Evolutionary conservation across 2,888 invertebrate genomes (phyloP), one percentile per base, ranked within the genome.

Genomic region (Empis stercorea): DNA sequence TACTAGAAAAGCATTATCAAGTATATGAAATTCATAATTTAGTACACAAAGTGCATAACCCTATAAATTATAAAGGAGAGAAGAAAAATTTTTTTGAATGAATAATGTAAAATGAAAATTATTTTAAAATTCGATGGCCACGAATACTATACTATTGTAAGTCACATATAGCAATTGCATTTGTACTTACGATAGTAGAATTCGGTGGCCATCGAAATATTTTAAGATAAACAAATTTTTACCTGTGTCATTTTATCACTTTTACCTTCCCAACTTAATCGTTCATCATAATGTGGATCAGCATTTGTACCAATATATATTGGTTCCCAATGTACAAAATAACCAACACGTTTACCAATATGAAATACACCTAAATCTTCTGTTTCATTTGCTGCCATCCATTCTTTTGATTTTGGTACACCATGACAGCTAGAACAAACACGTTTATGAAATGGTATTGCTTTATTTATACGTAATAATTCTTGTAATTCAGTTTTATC

Each of bases 221-320:
- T n/a, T n/a, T n/a, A n/a, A n/a, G n/a, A n/a, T n/a, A n/a, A n/a
- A n/a, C n/a, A n/a, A n/a, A n/a, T 38, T 43, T 54, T 63, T 65
- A 91, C 92, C 83, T 93, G 93, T 50, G 91, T 87, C 92, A 93
- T 93, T 73, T 93, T 93, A 70, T 94, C 93, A 68, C 87, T 85
- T 70, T 88, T 88, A 39, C 93, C 93, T 64, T 94, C 92, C 92
- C 93, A 93, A 64, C 87, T 88, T 51, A 93, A 78, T 60, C 92
- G 75, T 65, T 93, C 92, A 56, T 93, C 93, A 64, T 93, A 93
- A 54, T 85, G 74, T 0, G 92, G 91, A 60, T 91, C 92, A 16
- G 77, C 74, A 66, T 92, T 84, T 1, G 91, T 91, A 15, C 93
- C 92, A 50, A 94, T 89, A 61, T 86, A 93, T 57, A 93, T 91